Evolutionary conservation across 2,113 vertebrate genomes (phyloP), one percentile per base, ranked within the genome.

Genomic region (Oxygymnocypris stewartii): DNA sequence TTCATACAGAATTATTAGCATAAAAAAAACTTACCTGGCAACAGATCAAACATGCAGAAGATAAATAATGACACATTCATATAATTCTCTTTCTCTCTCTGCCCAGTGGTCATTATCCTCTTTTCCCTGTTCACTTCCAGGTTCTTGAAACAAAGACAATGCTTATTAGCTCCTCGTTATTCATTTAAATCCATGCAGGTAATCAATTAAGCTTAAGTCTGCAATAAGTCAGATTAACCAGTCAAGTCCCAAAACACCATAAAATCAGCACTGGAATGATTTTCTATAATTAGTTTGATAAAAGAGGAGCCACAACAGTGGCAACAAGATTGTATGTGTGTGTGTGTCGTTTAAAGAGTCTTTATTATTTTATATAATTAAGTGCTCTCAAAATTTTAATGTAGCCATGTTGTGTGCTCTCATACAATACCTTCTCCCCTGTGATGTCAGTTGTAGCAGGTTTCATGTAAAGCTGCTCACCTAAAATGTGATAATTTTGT

Each of bases 221-320:
- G 93, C 92, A 93, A 93, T 94, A 94, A 93, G 94, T 94, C 92
- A 93, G 92, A 94, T 95, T 94, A 94, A 93, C 91, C 90, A 92
- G 93, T 94, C 93, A 91, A 92, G 93, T 94, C 93, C 93, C 92
- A 94, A 94, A 94, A 94, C 94, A 93, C 91, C 89, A 94, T 93
- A 93, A 93, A 94, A 94, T 91, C 89, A 90, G 92, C 87, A 88
- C 89, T 51, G 84, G 75, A 40, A 18, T 67, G 75, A 77, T 78
- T 54, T 78, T 35, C 75, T 28, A 31, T 78, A 78, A 78, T 51
- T 78, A 31, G 44, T 51, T 78, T 31, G 44, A 51, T 76, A 47
- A 31, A 25, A 11, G 14, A 54, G 75, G 75, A 20, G 25, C 47
- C 8, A 54, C 42, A 54, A 54, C 16, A 54, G 47, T 78, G 28